Evolutionary conservation across 92 coral and sea anemone species (phyloP).

Genomic region (Porites lobata): DNA sequence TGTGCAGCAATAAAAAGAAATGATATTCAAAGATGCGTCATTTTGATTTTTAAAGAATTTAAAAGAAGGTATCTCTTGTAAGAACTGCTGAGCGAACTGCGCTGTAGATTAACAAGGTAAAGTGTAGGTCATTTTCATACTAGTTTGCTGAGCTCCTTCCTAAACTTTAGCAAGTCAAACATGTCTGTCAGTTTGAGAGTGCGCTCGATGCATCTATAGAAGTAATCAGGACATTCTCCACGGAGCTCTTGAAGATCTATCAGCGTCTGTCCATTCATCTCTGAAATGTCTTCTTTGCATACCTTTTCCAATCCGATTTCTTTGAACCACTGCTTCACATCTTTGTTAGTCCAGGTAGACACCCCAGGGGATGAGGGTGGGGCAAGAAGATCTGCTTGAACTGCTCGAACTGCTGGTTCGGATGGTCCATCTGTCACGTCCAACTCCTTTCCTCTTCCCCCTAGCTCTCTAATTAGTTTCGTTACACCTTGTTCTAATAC

Average conservation of each 20-base stretch:
- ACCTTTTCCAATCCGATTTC: constrained; percentile 48
- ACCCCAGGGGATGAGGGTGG: constrained; percentile 19
- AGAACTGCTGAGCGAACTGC: no score
- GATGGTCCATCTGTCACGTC: constrained; percentile 5
- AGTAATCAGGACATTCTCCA: constrained; percentile 65
- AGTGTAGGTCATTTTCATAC: not conserved
- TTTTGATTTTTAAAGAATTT: no score
- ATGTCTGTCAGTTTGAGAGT: constrained; percentile 38
- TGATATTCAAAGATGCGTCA: no score
- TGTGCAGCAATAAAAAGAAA: no score
- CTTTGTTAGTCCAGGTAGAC: constrained; percentile 49
- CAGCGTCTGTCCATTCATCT: constrained; percentile 54
- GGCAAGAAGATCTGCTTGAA: not conserved
- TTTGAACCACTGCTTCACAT: constrained; percentile 60
- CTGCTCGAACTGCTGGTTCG: not conserved
- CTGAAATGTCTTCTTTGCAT: constrained; percentile 39
- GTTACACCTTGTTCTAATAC: constrained; percentile 19
- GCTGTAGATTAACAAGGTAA: no score
- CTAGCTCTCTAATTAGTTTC: constrained; percentile 41
- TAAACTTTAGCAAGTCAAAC: constrained; percentile 55
- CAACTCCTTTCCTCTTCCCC: constrained; percentile 44
- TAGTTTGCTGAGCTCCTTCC: constrained; percentile 53
- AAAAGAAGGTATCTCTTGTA: no score
- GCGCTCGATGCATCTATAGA: constrained; percentile 52
- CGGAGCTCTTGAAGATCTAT: constrained; percentile 53